Percentiles rank a stretch among this genome's conserved stretches.
Conservation (phyloP, 1,140 invertebrate species). For the Caenorhabditis remanei region DNA sequence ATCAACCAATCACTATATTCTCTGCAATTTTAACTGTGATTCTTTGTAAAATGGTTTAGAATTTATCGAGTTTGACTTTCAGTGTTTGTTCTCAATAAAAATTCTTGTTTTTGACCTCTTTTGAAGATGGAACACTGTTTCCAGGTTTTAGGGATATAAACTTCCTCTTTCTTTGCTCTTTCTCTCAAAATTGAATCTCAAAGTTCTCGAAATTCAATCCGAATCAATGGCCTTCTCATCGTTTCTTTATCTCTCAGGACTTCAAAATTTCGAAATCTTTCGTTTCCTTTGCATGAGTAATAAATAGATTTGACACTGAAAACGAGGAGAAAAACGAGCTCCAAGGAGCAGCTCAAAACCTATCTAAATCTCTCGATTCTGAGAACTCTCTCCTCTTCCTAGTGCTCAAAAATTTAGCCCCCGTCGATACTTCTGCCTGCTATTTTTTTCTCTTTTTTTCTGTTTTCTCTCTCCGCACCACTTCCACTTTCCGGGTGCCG, state of each 20-base stretch:
- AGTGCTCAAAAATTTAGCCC: slow-evolving; percentile 40
- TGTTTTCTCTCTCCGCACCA: slow-evolving; percentile 25
- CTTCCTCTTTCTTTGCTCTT: too few species aligned
- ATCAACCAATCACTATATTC: slow-evolving; percentile 2
- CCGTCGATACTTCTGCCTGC: slow-evolving; percentile 48
- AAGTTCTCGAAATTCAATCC: neutral
- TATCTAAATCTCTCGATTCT: slow-evolving; percentile 23
- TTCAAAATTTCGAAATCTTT: slow-evolving; percentile 30
- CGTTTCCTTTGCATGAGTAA: slow-evolving; percentile 14
- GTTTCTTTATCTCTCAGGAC: neutral
- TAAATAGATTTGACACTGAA: slow-evolving; percentile 52
- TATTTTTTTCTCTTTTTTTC: slow-evolving; percentile 44
- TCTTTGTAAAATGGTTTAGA: slow-evolving; percentile 33
- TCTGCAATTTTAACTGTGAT: slow-evolving; percentile 7
- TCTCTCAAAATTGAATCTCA: neutral
- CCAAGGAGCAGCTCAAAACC: slow-evolving; percentile 15
- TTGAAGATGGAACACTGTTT: too few species aligned
- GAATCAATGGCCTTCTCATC: neutral
- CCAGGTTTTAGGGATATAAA: too few species aligned
- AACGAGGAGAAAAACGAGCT: slow-evolving; percentile 36
- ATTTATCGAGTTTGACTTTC: neutral
- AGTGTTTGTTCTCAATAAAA: neutral
- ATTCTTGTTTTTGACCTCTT: too few species aligned
- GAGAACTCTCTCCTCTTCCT: neutral
- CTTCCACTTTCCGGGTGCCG: slow-evolving; percentile 4